Evolutionary conservation across 1,140 invertebrate species (phyloP).

Genomic region (Chlorops oryzae): DNA sequence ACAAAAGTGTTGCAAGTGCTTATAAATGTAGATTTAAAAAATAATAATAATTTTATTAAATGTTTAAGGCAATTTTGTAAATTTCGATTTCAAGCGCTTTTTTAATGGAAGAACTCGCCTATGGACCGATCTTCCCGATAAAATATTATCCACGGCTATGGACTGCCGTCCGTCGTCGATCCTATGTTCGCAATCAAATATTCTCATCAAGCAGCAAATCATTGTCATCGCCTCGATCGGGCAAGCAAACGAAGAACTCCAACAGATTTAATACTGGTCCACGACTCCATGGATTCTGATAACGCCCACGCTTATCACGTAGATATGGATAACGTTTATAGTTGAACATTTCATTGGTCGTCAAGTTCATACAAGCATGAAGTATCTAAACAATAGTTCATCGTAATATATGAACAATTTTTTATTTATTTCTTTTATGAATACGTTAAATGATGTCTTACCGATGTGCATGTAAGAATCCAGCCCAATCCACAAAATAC

Average conservation of each 20-base stretch:
- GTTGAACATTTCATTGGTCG: constrained; percentile 92
- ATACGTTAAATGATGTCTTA: constrained; percentile 50
- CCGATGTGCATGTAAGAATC: constrained; percentile 81
- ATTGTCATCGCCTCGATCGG: constrained; percentile 65
- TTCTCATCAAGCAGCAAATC: constrained; percentile 65
- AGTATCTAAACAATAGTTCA: constrained; percentile 55
- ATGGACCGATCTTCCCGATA: no score
- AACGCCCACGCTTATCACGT: constrained; percentile 76
- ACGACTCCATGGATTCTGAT: constrained; percentile 82
- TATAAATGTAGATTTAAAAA: no score
- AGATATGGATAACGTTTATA: constrained; percentile 85
- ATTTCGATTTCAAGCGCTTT: no score
- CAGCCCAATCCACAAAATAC: constrained; percentile 78
- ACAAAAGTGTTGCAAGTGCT: no score
- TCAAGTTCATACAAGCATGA: constrained; percentile 84
- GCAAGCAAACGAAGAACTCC: constrained; percentile 81
- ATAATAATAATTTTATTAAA: no score
- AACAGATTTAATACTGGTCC: constrained; percentile 79
- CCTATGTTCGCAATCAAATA: constrained; percentile 53
- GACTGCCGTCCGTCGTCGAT: no score
- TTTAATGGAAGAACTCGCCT: no score
- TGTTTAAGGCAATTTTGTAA: no score
- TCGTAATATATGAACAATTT: constrained; percentile 4
- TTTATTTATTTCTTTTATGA: constrained; percentile 4
- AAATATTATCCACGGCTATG: no score